Conservation (phyloP, 2,113 vertebrate genomes). For the Rhinichthys klamathensis region DNA sequence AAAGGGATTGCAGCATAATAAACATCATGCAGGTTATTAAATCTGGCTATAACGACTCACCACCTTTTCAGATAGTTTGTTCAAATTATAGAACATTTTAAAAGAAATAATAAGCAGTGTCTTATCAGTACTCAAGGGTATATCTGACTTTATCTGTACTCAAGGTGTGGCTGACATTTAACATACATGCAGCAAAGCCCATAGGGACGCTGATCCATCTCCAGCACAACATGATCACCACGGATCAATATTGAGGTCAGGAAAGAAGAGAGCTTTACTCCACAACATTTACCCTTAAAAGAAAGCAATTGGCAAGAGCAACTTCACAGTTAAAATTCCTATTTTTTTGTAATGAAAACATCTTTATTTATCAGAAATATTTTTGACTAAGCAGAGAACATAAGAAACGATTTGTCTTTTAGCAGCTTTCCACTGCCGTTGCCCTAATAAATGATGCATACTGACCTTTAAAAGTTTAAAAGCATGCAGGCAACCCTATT, state of each 20-base stretch:
- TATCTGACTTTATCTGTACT: background rate
- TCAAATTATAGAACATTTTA: background rate
- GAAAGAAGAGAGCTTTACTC: constrained; percentile 26
- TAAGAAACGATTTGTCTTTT: background rate
- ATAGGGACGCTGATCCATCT: constrained; percentile 32
- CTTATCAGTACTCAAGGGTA: background rate
- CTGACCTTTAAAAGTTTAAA: constrained; percentile 45
- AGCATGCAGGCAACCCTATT: constrained; percentile 13
- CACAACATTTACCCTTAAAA: background rate
- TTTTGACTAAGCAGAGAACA: background rate
- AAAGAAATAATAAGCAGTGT: background rate
- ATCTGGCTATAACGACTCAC: background rate
- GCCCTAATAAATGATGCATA: constrained; percentile 40
- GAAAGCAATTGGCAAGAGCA: background rate
- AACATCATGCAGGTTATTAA: background rate
- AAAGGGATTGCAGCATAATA: background rate
- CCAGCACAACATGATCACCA: constrained; percentile 31
- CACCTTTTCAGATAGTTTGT: background rate
- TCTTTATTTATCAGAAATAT: background rate
- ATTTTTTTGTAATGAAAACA: background rate
- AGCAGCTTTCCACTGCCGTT: constrained; percentile 2
- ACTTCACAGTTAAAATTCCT: background rate
- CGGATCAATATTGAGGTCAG: constrained; percentile 20
- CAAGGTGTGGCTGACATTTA: constrained; percentile 25
- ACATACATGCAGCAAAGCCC: constrained; percentile 12